Evolutionary conservation across 1,140 invertebrate species (phyloP), one percentile per base, ranked within the genome.

Genomic region (Sycobia sp.): DNA sequence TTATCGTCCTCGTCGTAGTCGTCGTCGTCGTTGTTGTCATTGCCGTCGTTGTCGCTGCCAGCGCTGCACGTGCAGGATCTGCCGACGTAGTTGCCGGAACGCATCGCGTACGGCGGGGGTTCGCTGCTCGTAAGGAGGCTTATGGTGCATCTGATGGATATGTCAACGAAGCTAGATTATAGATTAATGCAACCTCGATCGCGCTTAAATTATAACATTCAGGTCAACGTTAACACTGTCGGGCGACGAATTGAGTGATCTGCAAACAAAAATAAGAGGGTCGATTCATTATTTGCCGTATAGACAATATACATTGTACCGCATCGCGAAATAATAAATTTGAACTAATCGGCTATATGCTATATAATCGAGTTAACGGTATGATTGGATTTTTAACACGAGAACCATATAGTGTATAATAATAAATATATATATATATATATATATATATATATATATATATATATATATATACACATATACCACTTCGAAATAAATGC

Each of bases 161-260:
- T 43, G 53, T 54, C 50, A 61, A 58, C 34, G 62, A 32, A 56
- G 34, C 47, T 29, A 53, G 8, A 54, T 43, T 66, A 66, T 65
- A 27, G 29, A 46, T 47, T 53, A 7, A 36, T 11, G n/a, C n/a
- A n/a, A n/a, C n/a, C n/a, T n/a, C n/a, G n/a, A n/a, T n/a, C n/a
- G n/a, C n/a, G n/a, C n/a, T 72, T 75, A 79, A 67, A 79, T 74
- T 51, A 80, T 71, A 67, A 76, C 71, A 49, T 80, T 80, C 67
- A 78, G 73, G 65, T 79, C 77, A 73, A 79, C 66, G 62, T 80
- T 81, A 70, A 72, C 75, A 73, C 71, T 80, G 55, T 80, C 78
- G 18, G 79, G 73, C 41, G 76, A 76, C 54, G 78, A 80, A 62
- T 80, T 79, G 56, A 72, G 65, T 25, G 79, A 81, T 65, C 79